A percentile compares a stretch with the other conserved stretches of the same genome.
Evolutionary conservation across 2,113 vertebrate species (phyloP).

Genomic region (Aegotheles bennettii): DNA sequence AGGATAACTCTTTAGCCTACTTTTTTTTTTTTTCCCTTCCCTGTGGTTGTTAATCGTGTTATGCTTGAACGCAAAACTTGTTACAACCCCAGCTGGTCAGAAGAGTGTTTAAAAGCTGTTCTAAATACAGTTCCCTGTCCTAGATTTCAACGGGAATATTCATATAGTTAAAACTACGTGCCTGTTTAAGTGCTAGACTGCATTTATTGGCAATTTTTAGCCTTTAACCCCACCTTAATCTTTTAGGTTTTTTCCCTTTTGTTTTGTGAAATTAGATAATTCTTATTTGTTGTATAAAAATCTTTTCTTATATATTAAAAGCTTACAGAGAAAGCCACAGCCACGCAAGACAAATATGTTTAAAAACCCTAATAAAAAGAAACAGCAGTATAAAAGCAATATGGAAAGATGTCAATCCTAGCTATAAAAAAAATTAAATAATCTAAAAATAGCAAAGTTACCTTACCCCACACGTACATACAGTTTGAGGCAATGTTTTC

Average conservation of each 20-base stretch:
- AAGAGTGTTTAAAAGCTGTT: conserved; percentile 8
- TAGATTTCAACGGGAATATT: background rate
- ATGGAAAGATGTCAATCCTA: background rate
- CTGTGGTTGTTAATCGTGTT: background rate
- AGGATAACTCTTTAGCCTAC: background rate
- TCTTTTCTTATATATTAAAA: background rate
- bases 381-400: background rate
- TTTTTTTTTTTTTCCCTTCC: background rate
- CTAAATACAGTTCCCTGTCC: background rate
- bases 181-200: background rate
- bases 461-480: background rate
- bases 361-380: background rate
- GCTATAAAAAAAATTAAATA: background rate
- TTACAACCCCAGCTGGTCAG: background rate
- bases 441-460: background rate
- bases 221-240: background rate
- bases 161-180: background rate
- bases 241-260: background rate
- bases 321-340: background rate
- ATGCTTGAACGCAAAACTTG: background rate
- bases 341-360: background rate
- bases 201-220: background rate
- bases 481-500: background rate
- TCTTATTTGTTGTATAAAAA: background rate
- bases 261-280: background rate